Evolutionary conservation across 2,797 vertebrate species (phyloP), one percentile per base, ranked within the genome.

Genomic region (Lutjanus argentimaculatus): DNA sequence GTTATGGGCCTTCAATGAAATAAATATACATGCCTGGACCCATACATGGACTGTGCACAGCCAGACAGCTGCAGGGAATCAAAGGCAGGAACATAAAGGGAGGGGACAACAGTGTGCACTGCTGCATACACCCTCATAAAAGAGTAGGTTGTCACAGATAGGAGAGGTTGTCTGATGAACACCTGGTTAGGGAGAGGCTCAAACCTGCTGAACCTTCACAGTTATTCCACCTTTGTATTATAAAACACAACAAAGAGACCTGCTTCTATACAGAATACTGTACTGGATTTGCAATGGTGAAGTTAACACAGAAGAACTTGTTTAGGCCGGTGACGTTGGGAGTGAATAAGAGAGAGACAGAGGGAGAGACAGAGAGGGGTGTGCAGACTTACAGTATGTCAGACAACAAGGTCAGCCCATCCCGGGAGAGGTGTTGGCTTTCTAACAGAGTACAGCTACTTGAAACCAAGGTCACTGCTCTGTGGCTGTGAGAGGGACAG

Each of bases 341-440:
- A 59, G 75, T 72, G 87, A 80, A 80, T 84, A 72, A 67, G 22
- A 68, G 30, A 77, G 42, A 75, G 48, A 62, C 67, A 57, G 22
- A 52, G 48, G 76, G 67, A 80, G 69, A 79, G 65, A 84, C 58
- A 80, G 74, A 83, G 68, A 87, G 81, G 74, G 84, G 71, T 7
- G 76, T 89, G 84, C 82, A 92, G 88, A 94, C 91, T 88, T 92
- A 82, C 91, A 90, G 89, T 85, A 89, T 92, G 91, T 89, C 91
- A 93, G 86, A 93, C 92, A 94, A 94, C 94, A 95, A 95, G 95
- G 94, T 95, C 94, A 92, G 87, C 77, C 88, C 92, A 93, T 94
- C 95, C 94, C 94, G 55, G 73, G 94, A 94, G 95, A 94, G 94
- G 92, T 93, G 93, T 95, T 95, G 94, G 93, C 90, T 96, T 95